Conservation (phyloP, 2,113 vertebrate species). For the Pomatostomus ruficeps region DNA sequence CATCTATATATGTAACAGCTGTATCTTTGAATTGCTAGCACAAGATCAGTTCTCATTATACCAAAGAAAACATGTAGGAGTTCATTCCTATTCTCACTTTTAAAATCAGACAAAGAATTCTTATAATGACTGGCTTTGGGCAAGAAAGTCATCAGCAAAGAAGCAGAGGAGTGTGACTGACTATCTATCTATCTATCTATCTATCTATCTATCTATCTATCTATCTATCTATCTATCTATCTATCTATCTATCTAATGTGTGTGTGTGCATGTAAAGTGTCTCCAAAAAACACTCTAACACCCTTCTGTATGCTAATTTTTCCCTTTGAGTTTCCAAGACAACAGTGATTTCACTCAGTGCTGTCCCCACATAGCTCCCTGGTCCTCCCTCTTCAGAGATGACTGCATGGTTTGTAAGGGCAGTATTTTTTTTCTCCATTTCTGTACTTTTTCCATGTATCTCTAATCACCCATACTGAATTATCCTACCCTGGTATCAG, state of each 20-base stretch:
- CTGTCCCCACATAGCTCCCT: conserved; percentile 14
- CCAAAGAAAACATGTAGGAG: background rate
- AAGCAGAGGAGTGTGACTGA: background rate
- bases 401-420: background rate
- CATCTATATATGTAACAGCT: background rate
- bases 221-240: background rate
- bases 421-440: background rate
- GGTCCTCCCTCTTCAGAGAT: background rate
- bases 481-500: background rate
- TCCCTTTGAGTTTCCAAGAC: conserved; percentile 54
- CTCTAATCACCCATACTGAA: background rate
- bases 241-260: background rate
- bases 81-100: background rate
- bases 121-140: background rate
- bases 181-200: background rate
- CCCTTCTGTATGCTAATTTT: conserved; percentile 35
- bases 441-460: background rate
- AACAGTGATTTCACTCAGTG: conserved; percentile 17
- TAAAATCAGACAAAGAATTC: background rate
- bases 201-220: background rate
- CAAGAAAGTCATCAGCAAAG: background rate
- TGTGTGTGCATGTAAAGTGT: background rate
- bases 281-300: background rate
- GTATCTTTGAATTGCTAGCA: background rate
- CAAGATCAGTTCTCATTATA: background rate